Conservation (phyloP, 2,888 invertebrate species). For the Agriopis marginaria region DNA sequence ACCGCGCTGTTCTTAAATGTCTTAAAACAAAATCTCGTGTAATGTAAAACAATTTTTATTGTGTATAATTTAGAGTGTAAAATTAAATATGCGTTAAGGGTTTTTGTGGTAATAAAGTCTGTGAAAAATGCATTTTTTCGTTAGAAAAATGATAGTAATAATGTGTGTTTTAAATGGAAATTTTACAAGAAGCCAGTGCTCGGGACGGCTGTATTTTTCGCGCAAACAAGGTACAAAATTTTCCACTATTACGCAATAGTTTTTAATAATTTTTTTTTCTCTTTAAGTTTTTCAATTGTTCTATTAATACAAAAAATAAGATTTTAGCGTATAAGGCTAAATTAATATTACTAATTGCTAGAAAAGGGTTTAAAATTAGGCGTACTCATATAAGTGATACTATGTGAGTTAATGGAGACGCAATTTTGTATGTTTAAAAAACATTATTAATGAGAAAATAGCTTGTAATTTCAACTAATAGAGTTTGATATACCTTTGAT, state of each 20-base stretch:
- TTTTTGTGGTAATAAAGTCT: constrained; percentile 51
- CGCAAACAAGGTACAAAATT: constrained; percentile 62
- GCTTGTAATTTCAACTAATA: too few relatives aligned
- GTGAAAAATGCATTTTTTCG: constrained; percentile 73
- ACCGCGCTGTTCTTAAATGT: constrained; percentile 50
- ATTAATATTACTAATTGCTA: too few relatives aligned
- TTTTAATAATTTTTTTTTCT: constrained; percentile 33
- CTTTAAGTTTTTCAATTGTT: constrained; percentile 14
- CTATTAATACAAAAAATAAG: neutral
- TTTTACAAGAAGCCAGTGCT: constrained; percentile 77
- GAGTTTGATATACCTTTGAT: too few relatives aligned
- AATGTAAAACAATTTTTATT: constrained; percentile 55
- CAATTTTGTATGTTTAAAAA: too few relatives aligned
- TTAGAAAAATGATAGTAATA: constrained; percentile 85
- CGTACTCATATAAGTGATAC: too few relatives aligned
- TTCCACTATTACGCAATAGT: constrained; percentile 70
- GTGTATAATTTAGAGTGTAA: constrained; percentile 49
- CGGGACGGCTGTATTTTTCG: constrained; percentile 77
- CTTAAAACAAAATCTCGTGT: constrained; percentile 51
- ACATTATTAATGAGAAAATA: too few relatives aligned
- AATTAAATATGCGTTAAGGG: constrained; percentile 37
- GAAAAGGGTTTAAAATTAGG: too few relatives aligned
- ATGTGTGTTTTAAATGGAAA: constrained; percentile 83
- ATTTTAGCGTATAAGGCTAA: neutral
- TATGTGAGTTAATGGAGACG: too few relatives aligned